Conservation (phyloP, 2,113 vertebrate species). For the Elgaria multicarinata region DNA sequence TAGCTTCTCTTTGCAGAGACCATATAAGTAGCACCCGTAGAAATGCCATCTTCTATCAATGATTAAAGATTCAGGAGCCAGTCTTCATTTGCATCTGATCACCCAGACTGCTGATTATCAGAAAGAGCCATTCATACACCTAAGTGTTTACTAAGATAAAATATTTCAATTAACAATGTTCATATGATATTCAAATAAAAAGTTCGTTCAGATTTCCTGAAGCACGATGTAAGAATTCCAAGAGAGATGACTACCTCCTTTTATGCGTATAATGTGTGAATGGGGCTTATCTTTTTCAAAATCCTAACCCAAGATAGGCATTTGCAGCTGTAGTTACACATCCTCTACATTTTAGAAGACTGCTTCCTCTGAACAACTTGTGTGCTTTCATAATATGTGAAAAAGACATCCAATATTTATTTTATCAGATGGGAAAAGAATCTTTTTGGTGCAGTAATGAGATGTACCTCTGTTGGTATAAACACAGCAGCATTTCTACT, state of each 20-base stretch:
- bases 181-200: background rate
- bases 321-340: background rate
- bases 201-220: background rate
- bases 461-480: rapidly evolving
- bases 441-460: background rate
- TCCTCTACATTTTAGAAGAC: too few species aligned
- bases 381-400: background rate
- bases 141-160: background rate
- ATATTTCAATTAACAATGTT: background rate
- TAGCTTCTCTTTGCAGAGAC: background rate
- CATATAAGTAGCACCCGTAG: background rate
- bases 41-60: background rate
- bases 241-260: background rate
- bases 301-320: background rate
- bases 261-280: background rate
- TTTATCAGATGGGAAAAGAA: background rate
- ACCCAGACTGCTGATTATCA: background rate
- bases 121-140: background rate
- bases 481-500: rapidly evolving
- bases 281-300: background rate
- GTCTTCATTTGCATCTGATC: background rate
- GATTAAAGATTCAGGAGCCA: background rate
- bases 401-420: background rate
- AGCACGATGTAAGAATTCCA: background rate
- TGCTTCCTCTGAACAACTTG: background rate